Percentiles rank a stretch among this genome's conserved stretches.
phyloP scores from a whole-genome alignment of 2,113 vertebrate species.

The Cebidichthys violaceus region DNA sequence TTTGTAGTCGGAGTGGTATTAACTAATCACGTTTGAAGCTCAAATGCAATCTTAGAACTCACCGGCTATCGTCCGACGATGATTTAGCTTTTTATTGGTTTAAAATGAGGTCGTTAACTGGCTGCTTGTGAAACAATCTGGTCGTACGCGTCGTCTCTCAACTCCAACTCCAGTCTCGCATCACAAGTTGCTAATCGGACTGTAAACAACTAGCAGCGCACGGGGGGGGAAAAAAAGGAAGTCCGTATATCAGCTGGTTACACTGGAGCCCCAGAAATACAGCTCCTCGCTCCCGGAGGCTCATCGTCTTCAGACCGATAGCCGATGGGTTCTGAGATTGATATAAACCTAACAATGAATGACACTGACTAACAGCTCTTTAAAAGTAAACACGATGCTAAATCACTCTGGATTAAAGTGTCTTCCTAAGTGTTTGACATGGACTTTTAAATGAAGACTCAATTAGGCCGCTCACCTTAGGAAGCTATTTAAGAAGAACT shows the following conservation, averaged over 20 bases:
- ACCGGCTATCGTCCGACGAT: too few species aligned
- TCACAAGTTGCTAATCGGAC: not conserved
- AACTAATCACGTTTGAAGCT: not conserved
- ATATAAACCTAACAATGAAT: not conserved
- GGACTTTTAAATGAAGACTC: slow-evolving; percentile 21
- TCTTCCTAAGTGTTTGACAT: not conserved
- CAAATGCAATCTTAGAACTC: too few species aligned
- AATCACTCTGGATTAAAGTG: slow-evolving; percentile 26
- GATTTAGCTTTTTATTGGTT: not conserved
- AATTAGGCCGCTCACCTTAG: slow-evolving; percentile 10
- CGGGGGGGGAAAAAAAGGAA: too few species aligned
- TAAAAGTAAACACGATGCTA: slow-evolving; percentile 15
- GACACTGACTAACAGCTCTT: not conserved
- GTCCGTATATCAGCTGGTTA: not conserved
- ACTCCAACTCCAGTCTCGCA: not conserved
- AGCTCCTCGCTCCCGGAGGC: too few species aligned
- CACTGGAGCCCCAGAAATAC: not conserved
- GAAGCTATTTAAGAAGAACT: slow-evolving; percentile 19
- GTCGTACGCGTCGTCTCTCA: not conserved
- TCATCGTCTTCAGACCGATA: too few species aligned
- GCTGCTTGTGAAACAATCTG: not conserved
- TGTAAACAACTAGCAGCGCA: not conserved
- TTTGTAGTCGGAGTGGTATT: not conserved
- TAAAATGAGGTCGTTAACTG: not conserved
- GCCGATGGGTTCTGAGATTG: too few species aligned